Evolutionary conservation across 2,888 invertebrate species (phyloP).

Genomic region (Encarsia formosa): DNA sequence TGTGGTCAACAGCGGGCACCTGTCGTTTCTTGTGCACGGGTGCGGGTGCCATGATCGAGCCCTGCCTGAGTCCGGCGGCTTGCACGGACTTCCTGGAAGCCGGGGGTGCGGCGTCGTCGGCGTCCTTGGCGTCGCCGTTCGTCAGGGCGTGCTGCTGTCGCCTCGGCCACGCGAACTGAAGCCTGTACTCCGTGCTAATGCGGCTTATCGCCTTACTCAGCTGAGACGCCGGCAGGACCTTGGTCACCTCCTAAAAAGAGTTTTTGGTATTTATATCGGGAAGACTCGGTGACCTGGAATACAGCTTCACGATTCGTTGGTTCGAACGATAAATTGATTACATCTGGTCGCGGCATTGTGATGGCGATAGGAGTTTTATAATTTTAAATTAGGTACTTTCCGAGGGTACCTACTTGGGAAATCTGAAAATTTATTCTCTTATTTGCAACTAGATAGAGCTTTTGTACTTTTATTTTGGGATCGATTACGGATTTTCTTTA

Average conservation of each 20-base stretch:
- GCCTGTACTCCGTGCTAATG: conserved; percentile 81
- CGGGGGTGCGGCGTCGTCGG: conserved; percentile 51
- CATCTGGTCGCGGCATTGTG: no score
- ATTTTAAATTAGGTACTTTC: no score
- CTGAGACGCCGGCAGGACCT: conserved; percentile 57
- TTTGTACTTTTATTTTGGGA: no score
- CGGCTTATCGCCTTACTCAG: conserved; percentile 68
- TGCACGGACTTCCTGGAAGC: conserved; percentile 79
- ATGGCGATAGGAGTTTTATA: no score
- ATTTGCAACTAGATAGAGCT: no score
- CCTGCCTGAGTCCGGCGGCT: conserved; percentile 76
- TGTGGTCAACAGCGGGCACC: conserved; percentile 56
- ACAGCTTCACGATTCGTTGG: no score
- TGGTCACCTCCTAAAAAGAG: conserved; percentile 46
- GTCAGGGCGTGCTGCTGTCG: conserved; percentile 41
- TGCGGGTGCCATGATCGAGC: conserved; percentile 48
- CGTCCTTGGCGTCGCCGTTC: conserved; percentile 56
- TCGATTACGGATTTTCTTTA: no score
- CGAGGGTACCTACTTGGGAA: no score
- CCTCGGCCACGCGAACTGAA: conserved; percentile 86
- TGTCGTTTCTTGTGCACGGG: conserved; percentile 67
- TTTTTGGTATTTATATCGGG: no score
- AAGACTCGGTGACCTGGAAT: no score
- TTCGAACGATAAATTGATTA: no score
- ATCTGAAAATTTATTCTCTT: no score